Conservation (phyloP, 2,888 invertebrate genomes). For the Sarcophaga variegata region DNA sequence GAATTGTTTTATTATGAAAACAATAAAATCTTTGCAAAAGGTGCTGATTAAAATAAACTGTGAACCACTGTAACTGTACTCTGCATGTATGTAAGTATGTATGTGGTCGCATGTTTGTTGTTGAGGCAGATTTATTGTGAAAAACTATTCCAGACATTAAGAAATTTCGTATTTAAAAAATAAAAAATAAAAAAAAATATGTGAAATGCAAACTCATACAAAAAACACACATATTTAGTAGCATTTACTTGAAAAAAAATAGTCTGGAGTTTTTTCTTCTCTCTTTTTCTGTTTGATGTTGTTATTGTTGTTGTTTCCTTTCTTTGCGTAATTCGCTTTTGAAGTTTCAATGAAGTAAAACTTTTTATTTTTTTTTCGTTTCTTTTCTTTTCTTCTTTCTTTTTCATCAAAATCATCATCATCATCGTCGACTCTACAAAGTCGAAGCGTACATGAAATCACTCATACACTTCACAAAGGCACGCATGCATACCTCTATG, state of each 20-base stretch:
- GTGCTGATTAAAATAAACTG: no score
- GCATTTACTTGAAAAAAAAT: constrained; percentile 56
- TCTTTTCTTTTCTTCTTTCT: no score
- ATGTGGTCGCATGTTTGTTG: background rate
- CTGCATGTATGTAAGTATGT: background rate
- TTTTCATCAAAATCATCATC: constrained; percentile 58
- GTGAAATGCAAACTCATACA: constrained; percentile 19
- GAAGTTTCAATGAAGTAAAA: constrained; percentile 64
- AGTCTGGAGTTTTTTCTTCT: constrained; percentile 54
- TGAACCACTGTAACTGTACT: no score
- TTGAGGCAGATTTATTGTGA: constrained; percentile 56
- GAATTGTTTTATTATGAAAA: no score
- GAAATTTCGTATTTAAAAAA: constrained; percentile 72
- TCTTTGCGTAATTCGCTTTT: constrained; percentile 52
- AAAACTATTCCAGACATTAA: constrained; percentile 77
- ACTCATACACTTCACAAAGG: background rate
- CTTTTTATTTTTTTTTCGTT: constrained; percentile 44
- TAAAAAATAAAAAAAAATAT: constrained; percentile 37
- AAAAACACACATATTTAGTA: constrained; percentile 22
- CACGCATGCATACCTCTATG: background rate
- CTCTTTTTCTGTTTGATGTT: background rate
- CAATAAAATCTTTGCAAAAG: no score
- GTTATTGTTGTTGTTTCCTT: constrained; percentile 12
- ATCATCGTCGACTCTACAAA: constrained; percentile 29
- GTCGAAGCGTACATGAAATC: constrained; percentile 31